Evolutionary conservation across 2,113 vertebrate genomes (phyloP).

Genomic region (Thinocorus orbignyianus): DNA sequence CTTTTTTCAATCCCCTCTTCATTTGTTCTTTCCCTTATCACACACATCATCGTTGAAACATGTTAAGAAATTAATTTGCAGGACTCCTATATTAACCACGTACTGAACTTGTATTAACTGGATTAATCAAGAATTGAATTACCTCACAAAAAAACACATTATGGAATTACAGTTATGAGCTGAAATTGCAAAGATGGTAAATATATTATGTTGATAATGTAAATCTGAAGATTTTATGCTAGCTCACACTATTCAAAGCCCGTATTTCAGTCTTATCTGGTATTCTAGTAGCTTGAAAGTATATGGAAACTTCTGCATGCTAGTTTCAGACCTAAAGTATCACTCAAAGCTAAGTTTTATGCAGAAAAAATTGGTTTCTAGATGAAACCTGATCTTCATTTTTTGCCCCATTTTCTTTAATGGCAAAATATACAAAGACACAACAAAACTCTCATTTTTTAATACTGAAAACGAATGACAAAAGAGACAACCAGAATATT

Average conservation of each 20-base stretch:
- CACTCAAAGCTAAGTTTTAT: background rate
- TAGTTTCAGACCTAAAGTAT: background rate
- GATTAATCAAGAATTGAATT: background rate
- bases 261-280: background rate
- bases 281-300: background rate
- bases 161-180: background rate
- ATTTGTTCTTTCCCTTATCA: background rate
- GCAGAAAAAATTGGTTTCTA: background rate
- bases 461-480: background rate
- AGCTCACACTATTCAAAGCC: background rate
- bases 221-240: background rate
- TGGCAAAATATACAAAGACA: background rate
- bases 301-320: background rate
- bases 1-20: background rate
- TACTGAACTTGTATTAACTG: background rate
- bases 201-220: rapidly evolving
- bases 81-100: background rate
- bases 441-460: background rate
- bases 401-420: background rate
- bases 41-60: background rate
- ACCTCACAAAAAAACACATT: background rate
- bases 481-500: background rate
- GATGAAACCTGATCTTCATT: background rate
- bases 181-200: background rate
- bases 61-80: background rate